Base-by-base conservation (phyloP, 2,888 invertebrate genomes). In the Watsonalla binaria region DNA sequence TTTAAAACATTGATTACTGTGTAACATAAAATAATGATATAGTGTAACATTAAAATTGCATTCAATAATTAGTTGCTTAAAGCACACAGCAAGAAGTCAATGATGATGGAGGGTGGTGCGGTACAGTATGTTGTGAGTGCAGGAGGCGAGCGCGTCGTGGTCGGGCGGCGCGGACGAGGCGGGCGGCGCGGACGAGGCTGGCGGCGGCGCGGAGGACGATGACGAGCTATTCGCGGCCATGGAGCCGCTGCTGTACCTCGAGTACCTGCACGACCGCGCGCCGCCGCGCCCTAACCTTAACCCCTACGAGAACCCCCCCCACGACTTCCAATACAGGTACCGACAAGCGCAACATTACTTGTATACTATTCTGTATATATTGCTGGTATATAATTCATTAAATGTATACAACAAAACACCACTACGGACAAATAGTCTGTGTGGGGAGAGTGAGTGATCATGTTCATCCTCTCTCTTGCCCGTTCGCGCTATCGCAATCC, bases 301-400 rank as follows among this genome's bases (percentile, higher is more conserved):
- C 51, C 84, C 87, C 0, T 87, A 82, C 46, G 86, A 86, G 0
- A 78, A 78, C 48, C 83, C 87, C 6, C 89, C 89, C 0, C 52
- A 52, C 0, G 79, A 87, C 56, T 89, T 87, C 57, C 68, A 89
- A 55, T 85, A 86, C 52, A 90, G 90, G 90, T 89, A 39, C 24
- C 33, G 14, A 0, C n/a, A n/a, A n/a, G n/a, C n/a, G n/a, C n/a
- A n/a, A n/a, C n/a, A n/a, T n/a, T n/a, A n/a, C n/a, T n/a, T n/a
- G n/a, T n/a, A n/a, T n/a, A n/a, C n/a, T n/a, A n/a, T n/a, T n/a
- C n/a, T n/a, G n/a, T n/a, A n/a, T n/a, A n/a, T n/a, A n/a, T n/a
- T n/a, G n/a, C n/a, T n/a, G n/a, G n/a, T n/a, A n/a, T n/a, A n/a
- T n/a, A n/a, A n/a, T n/a, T n/a, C n/a, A n/a, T n/a, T n/a, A n/a